phyloP scores from a whole-genome alignment of 2,113 vertebrate species.

The Otolemur garnettii region DNA sequence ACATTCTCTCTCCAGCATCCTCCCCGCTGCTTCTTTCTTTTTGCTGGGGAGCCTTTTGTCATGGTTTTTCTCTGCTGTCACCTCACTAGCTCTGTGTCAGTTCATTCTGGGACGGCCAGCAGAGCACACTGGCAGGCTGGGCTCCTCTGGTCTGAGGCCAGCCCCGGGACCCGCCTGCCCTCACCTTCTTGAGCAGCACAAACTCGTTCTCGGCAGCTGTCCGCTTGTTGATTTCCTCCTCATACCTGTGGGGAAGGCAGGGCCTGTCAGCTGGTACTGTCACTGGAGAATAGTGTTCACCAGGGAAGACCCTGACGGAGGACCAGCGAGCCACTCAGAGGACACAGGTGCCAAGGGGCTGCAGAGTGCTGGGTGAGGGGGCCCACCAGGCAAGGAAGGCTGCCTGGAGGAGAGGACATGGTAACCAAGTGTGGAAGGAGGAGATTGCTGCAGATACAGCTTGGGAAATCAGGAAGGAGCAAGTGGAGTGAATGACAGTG shows the following conservation, averaged over 20 bases:
- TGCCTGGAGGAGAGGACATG: background rate
- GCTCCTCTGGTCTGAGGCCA: background rate
- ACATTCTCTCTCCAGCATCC: background rate
- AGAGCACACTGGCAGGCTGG: background rate
- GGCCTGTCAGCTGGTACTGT: background rate
- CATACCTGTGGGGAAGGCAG: conserved; percentile 87
- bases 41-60: background rate
- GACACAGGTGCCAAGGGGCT: background rate
- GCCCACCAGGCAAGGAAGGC: background rate
- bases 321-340: background rate
- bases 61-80: background rate
- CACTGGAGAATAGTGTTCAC: background rate
- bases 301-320: background rate
- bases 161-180: background rate
- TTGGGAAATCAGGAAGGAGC: conserved; percentile 14
- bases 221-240: conserved; percentile 94
- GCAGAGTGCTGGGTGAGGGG: background rate
- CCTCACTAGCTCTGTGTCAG: no score
- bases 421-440: background rate
- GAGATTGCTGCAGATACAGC: background rate
- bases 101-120: background rate
- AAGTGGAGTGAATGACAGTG: background rate
- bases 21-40: background rate
- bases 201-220: conserved; percentile 93
- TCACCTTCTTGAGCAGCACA: conserved; percentile 95